Evolutionary conservation across 1,140 invertebrate species (phyloP).

Genomic region (Aphis craccivora): DNA sequence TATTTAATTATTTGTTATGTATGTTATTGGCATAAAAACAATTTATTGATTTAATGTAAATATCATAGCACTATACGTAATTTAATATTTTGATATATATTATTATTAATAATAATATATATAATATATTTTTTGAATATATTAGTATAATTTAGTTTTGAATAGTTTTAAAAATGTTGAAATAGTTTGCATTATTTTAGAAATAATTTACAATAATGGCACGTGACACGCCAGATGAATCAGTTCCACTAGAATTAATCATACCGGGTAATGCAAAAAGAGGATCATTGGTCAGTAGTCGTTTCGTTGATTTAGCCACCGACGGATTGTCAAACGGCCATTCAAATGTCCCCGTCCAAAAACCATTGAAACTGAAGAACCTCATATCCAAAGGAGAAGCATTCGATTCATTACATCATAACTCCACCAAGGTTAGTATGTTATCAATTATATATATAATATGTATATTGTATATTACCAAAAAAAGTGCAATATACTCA

Average conservation of each 20-base stretch:
- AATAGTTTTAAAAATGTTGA: background rate
- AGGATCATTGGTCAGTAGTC: conserved; percentile 23
- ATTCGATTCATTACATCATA: conserved; percentile 37
- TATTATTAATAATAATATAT: too few relatives aligned
- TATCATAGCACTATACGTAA: background rate
- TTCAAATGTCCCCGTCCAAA: background rate
- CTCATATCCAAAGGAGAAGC: conserved; percentile 38
- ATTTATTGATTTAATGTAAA: background rate
- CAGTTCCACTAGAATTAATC: conserved; percentile 30
- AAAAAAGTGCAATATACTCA: background rate
- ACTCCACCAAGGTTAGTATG: background rate
- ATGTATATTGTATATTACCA: background rate
- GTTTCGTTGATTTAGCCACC: background rate
- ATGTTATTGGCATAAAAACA: background rate
- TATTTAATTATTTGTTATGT: background rate
- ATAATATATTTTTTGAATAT: too few relatives aligned
- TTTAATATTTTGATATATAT: background rate
- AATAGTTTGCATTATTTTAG: background rate
- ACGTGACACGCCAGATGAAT: conserved; percentile 43
- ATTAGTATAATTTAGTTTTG: background rate
- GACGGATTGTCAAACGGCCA: conserved; percentile 25
- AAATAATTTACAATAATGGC: background rate
- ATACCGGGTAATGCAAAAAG: conserved; percentile 28
- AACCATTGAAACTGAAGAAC: conserved; percentile 41
- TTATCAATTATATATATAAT: background rate